Evolutionary conservation across 2,797 vertebrate species (phyloP).

Genomic region (Salmo trutta): DNA sequence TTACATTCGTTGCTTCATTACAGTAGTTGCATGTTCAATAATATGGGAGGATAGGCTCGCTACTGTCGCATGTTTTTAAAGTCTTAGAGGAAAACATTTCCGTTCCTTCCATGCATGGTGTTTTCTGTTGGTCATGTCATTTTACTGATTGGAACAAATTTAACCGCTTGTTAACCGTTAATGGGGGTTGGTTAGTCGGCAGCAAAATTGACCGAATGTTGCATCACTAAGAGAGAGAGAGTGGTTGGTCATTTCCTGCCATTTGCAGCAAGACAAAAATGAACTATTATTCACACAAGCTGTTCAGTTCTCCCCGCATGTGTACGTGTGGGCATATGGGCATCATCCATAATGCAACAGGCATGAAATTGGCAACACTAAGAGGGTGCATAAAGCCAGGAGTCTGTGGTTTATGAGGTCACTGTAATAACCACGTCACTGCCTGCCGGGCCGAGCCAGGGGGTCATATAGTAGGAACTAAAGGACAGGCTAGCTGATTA

Average conservation of each 20-base stretch:
- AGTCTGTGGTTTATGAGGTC: slow-evolving; percentile 11
- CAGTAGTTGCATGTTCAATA: too few relatives aligned
- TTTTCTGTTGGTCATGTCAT: too few relatives aligned
- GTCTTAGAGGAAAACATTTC: too few relatives aligned
- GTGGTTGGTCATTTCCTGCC: neutral
- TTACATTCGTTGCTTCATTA: too few relatives aligned
- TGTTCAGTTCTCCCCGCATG: neutral
- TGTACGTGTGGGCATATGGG: slow-evolving; percentile 55
- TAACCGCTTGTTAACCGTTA: neutral
- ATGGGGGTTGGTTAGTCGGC: neutral
- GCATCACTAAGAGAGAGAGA: neutral
- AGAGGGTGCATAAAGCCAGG: slow-evolving; percentile 21
- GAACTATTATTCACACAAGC: neutral
- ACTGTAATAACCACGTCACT: slow-evolving; percentile 19
- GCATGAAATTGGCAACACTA: slow-evolving; percentile 23
- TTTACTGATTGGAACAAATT: too few relatives aligned
- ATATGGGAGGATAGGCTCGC: too few relatives aligned
- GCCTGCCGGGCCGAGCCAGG: neutral
- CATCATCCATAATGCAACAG: slow-evolving; percentile 65
- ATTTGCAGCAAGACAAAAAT: neutral
- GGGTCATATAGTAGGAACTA: neutral
- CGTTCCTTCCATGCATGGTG: too few relatives aligned
- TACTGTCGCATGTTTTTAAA: too few relatives aligned
- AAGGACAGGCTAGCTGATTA: neutral
- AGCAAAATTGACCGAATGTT: neutral